phyloP scores from a whole-genome alignment of 1,140 invertebrate species.

The Neuroterus valhalla region DNA sequence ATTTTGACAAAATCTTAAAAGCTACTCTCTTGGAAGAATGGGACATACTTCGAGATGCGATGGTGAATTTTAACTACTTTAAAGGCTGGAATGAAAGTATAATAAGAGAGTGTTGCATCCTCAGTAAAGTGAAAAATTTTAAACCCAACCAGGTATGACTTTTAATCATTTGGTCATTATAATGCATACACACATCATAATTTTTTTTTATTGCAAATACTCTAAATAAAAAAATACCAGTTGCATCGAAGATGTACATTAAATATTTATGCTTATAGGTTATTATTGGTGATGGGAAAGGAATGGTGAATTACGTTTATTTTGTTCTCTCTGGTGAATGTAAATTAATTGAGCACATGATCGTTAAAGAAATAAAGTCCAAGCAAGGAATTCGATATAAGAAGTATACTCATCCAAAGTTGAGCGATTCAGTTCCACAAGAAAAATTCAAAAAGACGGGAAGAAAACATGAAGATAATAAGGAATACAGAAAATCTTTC shows the following conservation, averaged over 20 bases:
- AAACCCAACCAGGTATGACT: conserved; percentile 73
- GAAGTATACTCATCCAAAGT: conserved; percentile 69
- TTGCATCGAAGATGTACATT: conserved; percentile 30
- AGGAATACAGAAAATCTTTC: background rate
- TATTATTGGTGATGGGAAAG: conserved; percentile 78
- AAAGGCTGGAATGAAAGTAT: conserved; percentile 76
- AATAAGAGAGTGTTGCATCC: conserved; percentile 79
- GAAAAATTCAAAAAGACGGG: background rate
- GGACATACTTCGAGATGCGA: conserved; percentile 77
- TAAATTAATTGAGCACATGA: conserved; percentile 78
- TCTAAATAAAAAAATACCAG: conserved; percentile 33
- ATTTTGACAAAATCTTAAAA: conserved; percentile 79
- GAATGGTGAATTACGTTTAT: conserved; percentile 79
- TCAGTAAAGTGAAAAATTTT: conserved; percentile 78
- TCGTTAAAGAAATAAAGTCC: conserved; percentile 68
- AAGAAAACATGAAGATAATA: background rate
- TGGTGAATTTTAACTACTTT: conserved; percentile 80
- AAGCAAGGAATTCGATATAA: conserved; percentile 70
- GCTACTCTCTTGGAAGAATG: conserved; percentile 77
- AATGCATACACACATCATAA: background rate
- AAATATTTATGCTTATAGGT: conserved; percentile 50
- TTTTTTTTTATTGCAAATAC: background rate
- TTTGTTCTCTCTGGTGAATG: conserved; percentile 79
- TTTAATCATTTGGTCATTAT: background rate
- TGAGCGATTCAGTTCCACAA: background rate